A percentile compares a stretch with the other conserved stretches of the same genome.
Evolutionary conservation across 2,888 invertebrate species (phyloP).

Genomic region (Matsumyia berberina): DNA sequence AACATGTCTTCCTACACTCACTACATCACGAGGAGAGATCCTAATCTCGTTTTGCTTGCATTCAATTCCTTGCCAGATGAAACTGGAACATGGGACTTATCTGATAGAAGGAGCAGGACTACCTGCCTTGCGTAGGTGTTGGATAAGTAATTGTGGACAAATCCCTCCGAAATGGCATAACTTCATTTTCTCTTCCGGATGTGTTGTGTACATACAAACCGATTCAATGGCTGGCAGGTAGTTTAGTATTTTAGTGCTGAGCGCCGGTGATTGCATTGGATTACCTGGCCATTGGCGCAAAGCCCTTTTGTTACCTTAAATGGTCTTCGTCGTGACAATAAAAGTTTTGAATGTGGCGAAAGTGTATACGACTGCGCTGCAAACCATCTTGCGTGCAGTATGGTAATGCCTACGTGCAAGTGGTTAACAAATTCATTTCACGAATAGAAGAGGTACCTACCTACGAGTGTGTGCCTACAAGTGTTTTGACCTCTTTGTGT

Average conservation of each 20-base stretch:
- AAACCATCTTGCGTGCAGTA: neutral
- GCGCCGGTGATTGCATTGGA: slow-evolving; percentile 39
- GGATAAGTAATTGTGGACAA: slow-evolving; percentile 40
- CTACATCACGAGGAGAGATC: slow-evolving; percentile 58
- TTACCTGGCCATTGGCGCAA: slow-evolving; percentile 23
- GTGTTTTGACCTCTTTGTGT: neutral
- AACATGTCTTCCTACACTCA: slow-evolving; percentile 35
- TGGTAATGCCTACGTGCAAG: slow-evolving; percentile 12
- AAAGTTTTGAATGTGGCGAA: neutral
- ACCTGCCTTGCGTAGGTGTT: slow-evolving; percentile 41
- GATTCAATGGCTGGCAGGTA: slow-evolving; percentile 13
- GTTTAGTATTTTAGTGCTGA: slow-evolving; percentile 12
- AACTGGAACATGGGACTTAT: slow-evolving; percentile 49
- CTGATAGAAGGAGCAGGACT: slow-evolving; percentile 38
- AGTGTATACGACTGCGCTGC: slow-evolving; percentile 3
- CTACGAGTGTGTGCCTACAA: neutral
- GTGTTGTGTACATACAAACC: neutral
- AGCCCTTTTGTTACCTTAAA: slow-evolving; percentile 63
- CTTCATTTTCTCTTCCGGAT: slow-evolving; percentile 55
- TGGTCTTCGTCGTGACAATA: slow-evolving; percentile 4
- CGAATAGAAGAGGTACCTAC: neutral
- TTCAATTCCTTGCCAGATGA: slow-evolving; percentile 57
- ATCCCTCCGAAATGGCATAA: neutral
- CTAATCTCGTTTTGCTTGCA: slow-evolving; percentile 48
- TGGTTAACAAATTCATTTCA: neutral